Conservation (phyloP, 2,797 vertebrate species). For the Triplophysa yarkandensis region DNA sequence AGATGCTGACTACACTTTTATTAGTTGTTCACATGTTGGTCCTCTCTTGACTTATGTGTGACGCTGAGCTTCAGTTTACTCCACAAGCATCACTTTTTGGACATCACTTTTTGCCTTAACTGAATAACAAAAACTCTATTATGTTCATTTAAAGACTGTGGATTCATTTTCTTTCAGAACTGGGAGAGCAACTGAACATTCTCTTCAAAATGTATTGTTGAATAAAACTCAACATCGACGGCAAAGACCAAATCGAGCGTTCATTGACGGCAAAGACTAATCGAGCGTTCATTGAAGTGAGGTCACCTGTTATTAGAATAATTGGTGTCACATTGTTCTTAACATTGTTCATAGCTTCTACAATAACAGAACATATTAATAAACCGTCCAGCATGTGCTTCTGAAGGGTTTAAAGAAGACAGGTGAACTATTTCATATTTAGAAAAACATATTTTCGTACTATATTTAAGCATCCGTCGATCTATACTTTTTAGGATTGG, state of each 20-base stretch:
- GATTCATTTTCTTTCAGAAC: neutral
- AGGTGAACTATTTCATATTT: neutral
- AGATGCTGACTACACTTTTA: too few relatives aligned
- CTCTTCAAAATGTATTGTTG: neutral
- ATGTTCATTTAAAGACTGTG: neutral
- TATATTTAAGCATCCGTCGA: too few relatives aligned
- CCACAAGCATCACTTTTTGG: neutral
- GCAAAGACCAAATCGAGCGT: constrained; percentile 9
- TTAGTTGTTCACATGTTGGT: too few relatives aligned
- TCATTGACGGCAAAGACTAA: constrained; percentile 15
- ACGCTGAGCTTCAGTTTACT: too few relatives aligned
- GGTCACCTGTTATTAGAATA: constrained; percentile 45
- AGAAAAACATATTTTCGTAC: neutral
- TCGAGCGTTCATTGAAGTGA: constrained; percentile 10
- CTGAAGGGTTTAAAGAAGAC: neutral
- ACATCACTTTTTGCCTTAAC: neutral
- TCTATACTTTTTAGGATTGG: too few relatives aligned
- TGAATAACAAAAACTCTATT: neutral
- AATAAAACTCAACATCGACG: neutral
- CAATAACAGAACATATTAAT: constrained; percentile 11
- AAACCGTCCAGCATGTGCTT: neutral
- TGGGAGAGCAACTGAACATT: neutral
- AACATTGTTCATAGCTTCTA: constrained; percentile 9
- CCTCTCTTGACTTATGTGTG: too few relatives aligned
- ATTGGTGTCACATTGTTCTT: constrained; percentile 24